Conservation (phyloP, 2,797 vertebrate genomes). For the Phalloptychus januarius region DNA sequence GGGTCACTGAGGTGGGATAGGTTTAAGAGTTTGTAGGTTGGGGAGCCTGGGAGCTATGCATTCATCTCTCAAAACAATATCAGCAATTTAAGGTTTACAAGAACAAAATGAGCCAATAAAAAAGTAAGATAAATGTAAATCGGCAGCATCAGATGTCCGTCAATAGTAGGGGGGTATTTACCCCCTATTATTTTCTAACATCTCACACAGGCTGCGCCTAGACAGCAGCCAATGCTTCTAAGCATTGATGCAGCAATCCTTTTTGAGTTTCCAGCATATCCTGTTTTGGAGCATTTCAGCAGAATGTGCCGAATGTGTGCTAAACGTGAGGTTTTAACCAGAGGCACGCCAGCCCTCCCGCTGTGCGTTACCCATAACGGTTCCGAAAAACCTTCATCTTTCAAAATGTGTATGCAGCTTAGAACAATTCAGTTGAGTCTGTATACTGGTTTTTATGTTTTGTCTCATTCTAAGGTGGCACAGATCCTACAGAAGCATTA, state of each 20-base stretch:
- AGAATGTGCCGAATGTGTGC: background rate
- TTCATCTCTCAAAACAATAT: background rate
- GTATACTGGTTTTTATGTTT: background rate
- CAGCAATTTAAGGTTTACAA: background rate
- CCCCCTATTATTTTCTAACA: background rate
- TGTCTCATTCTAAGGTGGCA: background rate
- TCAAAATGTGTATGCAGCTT: background rate
- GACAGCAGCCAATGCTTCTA: background rate
- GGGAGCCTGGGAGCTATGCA: background rate
- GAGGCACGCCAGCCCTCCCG: background rate
- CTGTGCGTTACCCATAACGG: background rate
- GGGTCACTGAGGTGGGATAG: background rate
- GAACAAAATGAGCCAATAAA: background rate
- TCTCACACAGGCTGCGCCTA: background rate
- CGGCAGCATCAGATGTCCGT: background rate
- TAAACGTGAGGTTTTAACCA: background rate
- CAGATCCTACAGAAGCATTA: background rate
- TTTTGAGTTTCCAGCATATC: background rate
- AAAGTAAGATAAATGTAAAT: background rate
- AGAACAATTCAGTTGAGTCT: background rate
- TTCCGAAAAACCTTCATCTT: background rate
- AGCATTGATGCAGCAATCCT: background rate
- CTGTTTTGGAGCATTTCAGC: background rate
- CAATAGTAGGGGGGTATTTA: no score
- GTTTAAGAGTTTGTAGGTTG: background rate